phyloP scores from a whole-genome alignment of 2,113 vertebrate genomes.

The Zosterops borbonicus region DNA sequence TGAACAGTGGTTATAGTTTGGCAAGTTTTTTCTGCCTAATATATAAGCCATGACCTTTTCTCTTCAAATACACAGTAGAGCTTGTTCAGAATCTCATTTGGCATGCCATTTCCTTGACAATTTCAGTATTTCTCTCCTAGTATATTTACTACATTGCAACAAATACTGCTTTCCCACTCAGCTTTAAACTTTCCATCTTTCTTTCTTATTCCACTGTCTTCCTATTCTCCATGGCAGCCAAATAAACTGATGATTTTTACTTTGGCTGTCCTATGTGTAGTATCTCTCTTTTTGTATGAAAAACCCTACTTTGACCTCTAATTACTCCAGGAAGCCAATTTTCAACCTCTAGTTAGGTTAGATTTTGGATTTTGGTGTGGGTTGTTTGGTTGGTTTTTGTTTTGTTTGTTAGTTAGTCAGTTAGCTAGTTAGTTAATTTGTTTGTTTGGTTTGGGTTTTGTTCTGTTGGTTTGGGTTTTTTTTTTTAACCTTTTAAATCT shows the following conservation, averaged over 20 bases:
- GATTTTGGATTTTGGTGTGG: not conserved
- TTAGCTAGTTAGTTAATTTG: not conserved
- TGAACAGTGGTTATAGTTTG: not conserved
- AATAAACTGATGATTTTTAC: not conserved
- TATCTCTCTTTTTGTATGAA: not conserved
- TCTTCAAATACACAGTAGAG: not conserved
- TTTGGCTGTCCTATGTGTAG: not conserved
- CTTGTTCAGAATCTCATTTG: not conserved
- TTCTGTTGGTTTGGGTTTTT: not conserved
- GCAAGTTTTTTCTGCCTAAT: not conserved
- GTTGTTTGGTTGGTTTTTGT: not conserved
- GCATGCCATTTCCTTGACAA: not conserved
- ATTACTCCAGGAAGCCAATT: not conserved
- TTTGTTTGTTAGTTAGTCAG: not conserved
- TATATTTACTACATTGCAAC: not conserved
- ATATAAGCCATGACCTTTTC: not conserved
- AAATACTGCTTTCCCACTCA: not conserved
- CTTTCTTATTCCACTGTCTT: not conserved
- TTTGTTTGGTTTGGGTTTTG: not conserved
- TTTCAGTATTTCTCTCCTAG: not conserved
- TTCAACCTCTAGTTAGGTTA: not conserved
- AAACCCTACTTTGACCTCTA: not conserved
- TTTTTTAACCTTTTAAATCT: not conserved
- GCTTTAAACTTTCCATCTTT: not conserved
- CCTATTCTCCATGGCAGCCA: not conserved